phyloP scores from a whole-genome alignment of 1,140 invertebrate genomes.

The Lasioglossum albipes region DNA sequence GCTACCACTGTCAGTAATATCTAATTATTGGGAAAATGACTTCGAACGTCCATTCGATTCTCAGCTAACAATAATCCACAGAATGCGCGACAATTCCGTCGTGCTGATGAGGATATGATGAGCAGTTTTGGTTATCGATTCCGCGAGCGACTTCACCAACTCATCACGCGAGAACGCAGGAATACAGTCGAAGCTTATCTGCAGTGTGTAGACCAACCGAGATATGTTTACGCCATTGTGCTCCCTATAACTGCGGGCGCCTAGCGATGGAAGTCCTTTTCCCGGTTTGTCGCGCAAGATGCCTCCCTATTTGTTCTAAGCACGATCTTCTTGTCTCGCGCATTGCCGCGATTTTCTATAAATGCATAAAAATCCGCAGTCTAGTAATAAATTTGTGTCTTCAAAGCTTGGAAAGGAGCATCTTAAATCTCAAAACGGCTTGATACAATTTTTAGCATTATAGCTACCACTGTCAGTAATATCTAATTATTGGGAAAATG shows the following conservation, averaged over 20 bases:
- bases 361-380: too few species aligned
- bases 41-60: not conserved
- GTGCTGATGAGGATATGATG: slow-evolving; percentile 4
- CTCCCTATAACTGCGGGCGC: slow-evolving; percentile 14
- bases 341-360: not conserved
- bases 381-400: too few species aligned
- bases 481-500: not conserved
- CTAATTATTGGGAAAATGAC: not conserved
- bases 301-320: slow-evolving; percentile 1
- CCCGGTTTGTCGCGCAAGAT: slow-evolving; percentile 23
- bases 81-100: slow-evolving; percentile 3
- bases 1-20: not conserved
- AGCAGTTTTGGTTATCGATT: slow-evolving; percentile 53
- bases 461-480: not conserved
- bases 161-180: slow-evolving; percentile 37
- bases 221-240: slow-evolving; percentile 58
- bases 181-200: not conserved
- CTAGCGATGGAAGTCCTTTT: slow-evolving; percentile 39
- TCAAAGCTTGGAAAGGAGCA: too few species aligned
- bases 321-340: slow-evolving; percentile 3
- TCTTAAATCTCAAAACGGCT: too few species aligned
- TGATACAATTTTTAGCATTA: too few species aligned
- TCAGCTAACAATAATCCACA: not conserved
- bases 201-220: slow-evolving; percentile 23
- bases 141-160: slow-evolving; percentile 44